Evolutionary conservation across 2,888 invertebrate genomes (phyloP), one percentile per base, ranked within the genome.

Genomic region (Erpobdella octoculata): DNA sequence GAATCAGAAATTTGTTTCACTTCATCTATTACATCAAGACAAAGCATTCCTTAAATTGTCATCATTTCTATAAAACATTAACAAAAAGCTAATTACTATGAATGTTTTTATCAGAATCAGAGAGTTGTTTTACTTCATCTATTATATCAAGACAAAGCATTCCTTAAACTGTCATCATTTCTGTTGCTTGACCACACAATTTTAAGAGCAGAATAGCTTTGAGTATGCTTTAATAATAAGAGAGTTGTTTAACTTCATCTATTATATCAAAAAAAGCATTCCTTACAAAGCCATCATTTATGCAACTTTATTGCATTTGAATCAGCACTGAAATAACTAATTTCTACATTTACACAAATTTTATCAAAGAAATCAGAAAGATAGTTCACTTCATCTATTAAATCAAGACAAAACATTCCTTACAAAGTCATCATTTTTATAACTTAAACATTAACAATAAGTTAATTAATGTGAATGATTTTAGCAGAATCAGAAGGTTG

Each of bases 81-180:
- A 25, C 48, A 12, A n/a, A n/a, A n/a, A n/a, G n/a, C n/a, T n/a
- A n/a, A n/a, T n/a, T n/a, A n/a, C n/a, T n/a, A n/a, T n/a, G n/a
- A n/a, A n/a, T n/a, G n/a, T n/a, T 53, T 5, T 6, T 18, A 25
- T 6, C 21, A 25, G 53, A 53, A 53, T 53, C 53, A n/a, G 53
- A 53, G 21, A 28, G 5, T n/a, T 12, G 53, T 9, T 53, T n/a
- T 8, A 25, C 53, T 25, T 53, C 53, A 53, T 6, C 15, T n/a
- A n/a, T n/a, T n/a, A 28, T 12, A 53, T 53, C 53, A n/a, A 53
- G 53, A 53, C 53, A 53, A 53, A 53, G 53, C 53, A 53, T 53
- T 53, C 53, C 53, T 25, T 25, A 53, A 1, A 15, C 8, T 15
- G 15, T 53, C 53, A 53, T 53, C 53, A 53, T 12, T 21, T n/a